phyloP scores from a whole-genome alignment of 2,113 vertebrate genomes.

The Solea senegalensis region DNA sequence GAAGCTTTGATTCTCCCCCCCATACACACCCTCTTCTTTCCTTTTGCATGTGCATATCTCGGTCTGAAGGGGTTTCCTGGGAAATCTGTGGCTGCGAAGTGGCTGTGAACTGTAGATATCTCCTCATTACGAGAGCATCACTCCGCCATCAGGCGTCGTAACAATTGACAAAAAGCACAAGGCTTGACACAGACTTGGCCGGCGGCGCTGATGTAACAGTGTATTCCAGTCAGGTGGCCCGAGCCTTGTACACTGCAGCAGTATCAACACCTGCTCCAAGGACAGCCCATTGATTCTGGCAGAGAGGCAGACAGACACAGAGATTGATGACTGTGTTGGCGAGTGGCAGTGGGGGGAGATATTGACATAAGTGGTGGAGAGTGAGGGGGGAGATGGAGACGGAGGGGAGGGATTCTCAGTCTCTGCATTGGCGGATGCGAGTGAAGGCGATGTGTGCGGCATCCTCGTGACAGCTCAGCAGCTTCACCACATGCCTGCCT shows the following conservation, averaged over 20 bases:
- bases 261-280: constrained; percentile 61
- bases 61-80: constrained; percentile 26
- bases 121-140: neutral
- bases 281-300: constrained; percentile 70
- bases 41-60: neutral
- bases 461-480: constrained; percentile 75
- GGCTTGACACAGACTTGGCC: constrained; percentile 10
- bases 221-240: constrained; percentile 50
- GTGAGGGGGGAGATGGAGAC: constrained; percentile 35
- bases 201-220: constrained; percentile 38
- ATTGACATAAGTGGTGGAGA: constrained; percentile 68
- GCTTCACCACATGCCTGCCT: constrained; percentile 62
- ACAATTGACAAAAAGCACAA: constrained; percentile 8
- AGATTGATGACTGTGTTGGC: constrained; percentile 70
- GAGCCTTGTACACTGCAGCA: constrained; percentile 39
- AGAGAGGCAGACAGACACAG: constrained; percentile 38
- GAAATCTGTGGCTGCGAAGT: constrained; percentile 12
- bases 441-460: constrained; percentile 56
- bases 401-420: constrained; percentile 26
- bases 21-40: constrained; percentile 19
- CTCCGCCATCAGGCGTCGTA: constrained; percentile 3
- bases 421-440: constrained; percentile 36
- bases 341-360: constrained; percentile 53
- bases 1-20: constrained; percentile 62
- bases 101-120: neutral